Evolutionary conservation across 2,888 invertebrate species (phyloP), one percentile per base, ranked within the genome.

Genomic region (Hermaeophaga mercurialis): DNA sequence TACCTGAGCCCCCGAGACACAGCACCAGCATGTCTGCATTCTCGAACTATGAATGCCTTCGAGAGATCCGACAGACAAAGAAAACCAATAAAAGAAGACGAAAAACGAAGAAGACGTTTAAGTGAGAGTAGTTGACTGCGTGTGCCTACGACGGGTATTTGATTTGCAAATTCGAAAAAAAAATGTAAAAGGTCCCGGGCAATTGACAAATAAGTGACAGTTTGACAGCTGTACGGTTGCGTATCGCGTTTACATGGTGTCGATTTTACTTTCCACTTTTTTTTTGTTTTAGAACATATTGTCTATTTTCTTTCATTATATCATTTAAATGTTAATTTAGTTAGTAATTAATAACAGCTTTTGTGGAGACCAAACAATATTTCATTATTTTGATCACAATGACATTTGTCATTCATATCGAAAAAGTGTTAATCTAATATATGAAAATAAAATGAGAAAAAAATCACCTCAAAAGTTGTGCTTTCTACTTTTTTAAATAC

Each of bases 41-140:
- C 48, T 48, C 47, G 22, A 38, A 48, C 38, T 48, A 48, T 48
- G 39, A 48, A 48, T 48, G 48, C 38, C 36, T 36, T 36, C 33
- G 36, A 36, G 17, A 36, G 17, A 36, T 7, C 7, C 17, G 7
- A 17, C 31, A 17, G 36, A 36, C 15, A 17, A 36, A 15, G 36
- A 36, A 36, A 36, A 17, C 11, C n/a, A 36, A 17, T n/a, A 11
- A 36, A 15, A 33, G 14, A 17, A 36, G 7, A 36, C 6, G 14
- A 17, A 36, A 5, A 9, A 17, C 8, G 14, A 36, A 14, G 36
- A 36, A 17, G 14, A 17, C 14, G 17, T 14, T 36, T 7, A 36
- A 36, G 36, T 36, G 36, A 36, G 36, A 36, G 36, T 36, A 36
- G 36, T 36, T 15, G 36, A 9, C 15, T 36, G 36, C 36, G 17